These are phyloP conservation scores for Hirtodrosophila duncani DNA, from an alignment of 2,888 invertebrate species.

Conservation along the genomic window DNA sequence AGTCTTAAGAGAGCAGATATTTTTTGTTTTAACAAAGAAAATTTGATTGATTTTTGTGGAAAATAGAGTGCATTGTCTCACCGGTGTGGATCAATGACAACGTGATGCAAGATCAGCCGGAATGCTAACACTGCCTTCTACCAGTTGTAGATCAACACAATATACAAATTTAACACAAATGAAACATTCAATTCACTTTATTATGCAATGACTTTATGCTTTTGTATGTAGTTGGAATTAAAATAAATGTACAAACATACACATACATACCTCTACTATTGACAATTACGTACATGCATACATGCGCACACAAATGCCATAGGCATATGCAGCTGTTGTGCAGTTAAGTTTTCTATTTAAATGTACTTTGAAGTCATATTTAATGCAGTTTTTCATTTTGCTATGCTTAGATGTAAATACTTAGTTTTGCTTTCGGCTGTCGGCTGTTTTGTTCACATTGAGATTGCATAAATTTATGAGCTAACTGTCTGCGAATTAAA, in stretches of 20 bases:
- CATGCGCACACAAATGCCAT: too few species aligned
- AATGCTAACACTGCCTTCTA: too few species aligned
- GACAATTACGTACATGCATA: conserved; percentile 49
- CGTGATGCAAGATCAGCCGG: too few species aligned
- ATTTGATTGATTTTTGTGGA: too few species aligned
- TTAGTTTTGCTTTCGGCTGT: conserved; percentile 15
- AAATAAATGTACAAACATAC: conserved; percentile 47
- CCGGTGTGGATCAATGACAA: too few species aligned
- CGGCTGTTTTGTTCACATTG: conserved; percentile 46
- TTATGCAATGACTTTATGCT: conserved; percentile 51
- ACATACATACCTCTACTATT: conserved; percentile 42
- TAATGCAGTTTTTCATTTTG: conserved; percentile 37
- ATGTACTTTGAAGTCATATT: conserved; percentile 27
- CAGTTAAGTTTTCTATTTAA: conserved; percentile 30
- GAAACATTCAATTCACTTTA: conserved; percentile 65
- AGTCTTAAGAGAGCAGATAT: too few species aligned
- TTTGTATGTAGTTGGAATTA: conserved; percentile 58
- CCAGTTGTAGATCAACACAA: too few species aligned
- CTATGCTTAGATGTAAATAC: conserved; percentile 28
- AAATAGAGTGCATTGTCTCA: too few species aligned
- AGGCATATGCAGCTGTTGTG: too few species aligned
- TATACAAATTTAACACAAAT: background rate
- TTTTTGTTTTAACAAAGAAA: too few species aligned
- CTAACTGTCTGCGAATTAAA: conserved; percentile 38
- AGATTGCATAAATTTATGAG: conserved; percentile 39